Evolutionary conservation across 2,113 vertebrate genomes (phyloP).

Genomic region (Channa argus): DNA sequence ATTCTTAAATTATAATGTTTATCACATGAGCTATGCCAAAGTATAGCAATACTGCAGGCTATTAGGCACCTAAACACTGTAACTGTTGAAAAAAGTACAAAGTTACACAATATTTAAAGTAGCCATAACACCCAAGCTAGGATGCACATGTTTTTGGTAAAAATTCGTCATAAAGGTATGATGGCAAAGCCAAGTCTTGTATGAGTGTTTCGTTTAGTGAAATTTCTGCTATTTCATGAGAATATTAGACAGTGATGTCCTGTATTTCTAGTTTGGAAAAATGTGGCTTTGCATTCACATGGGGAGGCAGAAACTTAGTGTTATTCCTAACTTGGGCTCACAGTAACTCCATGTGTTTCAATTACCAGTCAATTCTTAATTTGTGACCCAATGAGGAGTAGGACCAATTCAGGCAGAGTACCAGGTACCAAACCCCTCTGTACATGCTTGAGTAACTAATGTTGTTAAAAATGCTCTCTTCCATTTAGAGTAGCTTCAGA

Average conservation of each 20-base stretch:
- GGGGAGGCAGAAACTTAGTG: neutral
- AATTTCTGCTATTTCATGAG: slow-evolving; percentile 16
- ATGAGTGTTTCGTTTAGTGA: slow-evolving; percentile 15
- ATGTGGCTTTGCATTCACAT: neutral
- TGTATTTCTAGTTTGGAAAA: neutral
- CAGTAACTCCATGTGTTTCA: no score
- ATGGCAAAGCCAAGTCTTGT: slow-evolving; percentile 6
- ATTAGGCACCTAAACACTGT: neutral
- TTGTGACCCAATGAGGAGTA: neutral
- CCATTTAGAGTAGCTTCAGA: neutral
- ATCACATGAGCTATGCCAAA: neutral
- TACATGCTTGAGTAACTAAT: neutral
- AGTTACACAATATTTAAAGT: neutral
- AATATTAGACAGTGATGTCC: slow-evolving; percentile 24
- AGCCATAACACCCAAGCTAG: neutral
- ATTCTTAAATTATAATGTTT: slow-evolving; percentile 27
- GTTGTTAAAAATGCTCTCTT: neutral
- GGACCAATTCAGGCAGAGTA: neutral
- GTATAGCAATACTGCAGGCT: neutral
- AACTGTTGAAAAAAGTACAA: neutral
- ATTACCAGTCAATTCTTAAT: neutral
- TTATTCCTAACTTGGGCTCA: neutral
- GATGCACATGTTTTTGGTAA: neutral
- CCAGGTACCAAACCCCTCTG: neutral
- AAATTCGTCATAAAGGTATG: neutral